These are phyloP conservation scores for Acanthosepion lycidas DNA, from an alignment of 2,888 invertebrate genomes.

Conservation along the genomic window DNA sequence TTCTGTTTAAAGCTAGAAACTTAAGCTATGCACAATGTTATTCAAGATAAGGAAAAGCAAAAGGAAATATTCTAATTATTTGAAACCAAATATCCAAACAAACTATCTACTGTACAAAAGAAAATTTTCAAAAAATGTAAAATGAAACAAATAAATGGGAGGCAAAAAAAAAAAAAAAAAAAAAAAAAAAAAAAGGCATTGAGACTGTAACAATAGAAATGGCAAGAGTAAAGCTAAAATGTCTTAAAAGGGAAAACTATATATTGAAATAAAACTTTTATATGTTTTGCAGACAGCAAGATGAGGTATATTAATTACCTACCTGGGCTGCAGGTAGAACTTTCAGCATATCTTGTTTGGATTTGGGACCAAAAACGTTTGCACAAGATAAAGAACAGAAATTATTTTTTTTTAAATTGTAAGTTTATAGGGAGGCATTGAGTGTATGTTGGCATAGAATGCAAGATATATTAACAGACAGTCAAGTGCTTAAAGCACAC, in stretches of 20 bases:
- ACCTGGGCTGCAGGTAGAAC: background rate
- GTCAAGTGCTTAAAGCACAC: background rate
- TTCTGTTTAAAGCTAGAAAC: background rate
- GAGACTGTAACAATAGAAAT: background rate
- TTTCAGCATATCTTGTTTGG: background rate
- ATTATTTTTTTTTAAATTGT: background rate
- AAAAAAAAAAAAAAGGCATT: background rate
- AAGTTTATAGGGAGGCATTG: background rate
- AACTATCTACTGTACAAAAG: background rate
- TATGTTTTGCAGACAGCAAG: background rate
- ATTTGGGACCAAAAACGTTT: background rate
- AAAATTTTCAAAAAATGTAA: background rate
- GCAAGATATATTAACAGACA: background rate
- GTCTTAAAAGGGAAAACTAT: background rate
- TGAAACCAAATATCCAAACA: background rate
- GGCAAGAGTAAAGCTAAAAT: background rate
- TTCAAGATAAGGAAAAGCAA: background rate
- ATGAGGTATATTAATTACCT: background rate
- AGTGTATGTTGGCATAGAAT: background rate
- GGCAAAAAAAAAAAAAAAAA: no score
- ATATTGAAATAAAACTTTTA: background rate
- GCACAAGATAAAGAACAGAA: slow-evolving; percentile 22
- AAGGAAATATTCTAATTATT: background rate
- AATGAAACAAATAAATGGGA: background rate
- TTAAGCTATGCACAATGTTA: background rate